Base-by-base conservation (phyloP, 2,797 vertebrate species). In the Caiman crocodilus region DNA sequence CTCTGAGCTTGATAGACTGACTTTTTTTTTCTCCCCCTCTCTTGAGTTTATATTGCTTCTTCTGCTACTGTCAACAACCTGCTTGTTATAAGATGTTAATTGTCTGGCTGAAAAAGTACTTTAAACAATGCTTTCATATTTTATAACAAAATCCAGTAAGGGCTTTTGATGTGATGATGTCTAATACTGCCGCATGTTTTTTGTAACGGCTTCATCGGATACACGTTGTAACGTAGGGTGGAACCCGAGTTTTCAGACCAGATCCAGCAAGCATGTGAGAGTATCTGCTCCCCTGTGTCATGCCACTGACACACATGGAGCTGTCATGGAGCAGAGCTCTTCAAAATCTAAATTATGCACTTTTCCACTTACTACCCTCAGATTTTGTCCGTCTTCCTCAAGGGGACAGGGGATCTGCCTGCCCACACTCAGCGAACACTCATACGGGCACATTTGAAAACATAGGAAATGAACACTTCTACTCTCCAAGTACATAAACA, bases 191-290 rank as follows among this genome's bases (percentile, higher is more conserved):
- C 21, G 3, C n/a, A 30, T 9, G 26, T 26, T 50, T 90, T 32
- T 61, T 73, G 15, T 6, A 55, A 59, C 2, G 0, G 2, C 9
- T 65, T 59, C 90, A 57, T 71, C 32, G 74, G 21, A 56, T 0
- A 0, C 3, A 0, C 3, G 0, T n/a, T 14, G 13, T 60, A 30
- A 59, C 75, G 12, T 63, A 2, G 32, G 80, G 25, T 76, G 1
- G 0, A 9, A 16, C 17, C 50, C 26, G 14, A 18, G 73, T 28
- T 21, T 16, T 73, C 23, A 23, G 25, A 25, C 50, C 16, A 7
- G 64, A 50, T 88, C 32, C 63, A 3, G n/a, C 63, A 50, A 50
- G 73, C 7, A 35, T 61, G 59, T 85, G 56, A 78, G 6, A 63
- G 12, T 4, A 76, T 6, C 30, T 50, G 71, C 30, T 0, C 28